Evolutionary conservation across 2,113 vertebrate species (phyloP).

Genomic region (Hiodon alosoides): DNA sequence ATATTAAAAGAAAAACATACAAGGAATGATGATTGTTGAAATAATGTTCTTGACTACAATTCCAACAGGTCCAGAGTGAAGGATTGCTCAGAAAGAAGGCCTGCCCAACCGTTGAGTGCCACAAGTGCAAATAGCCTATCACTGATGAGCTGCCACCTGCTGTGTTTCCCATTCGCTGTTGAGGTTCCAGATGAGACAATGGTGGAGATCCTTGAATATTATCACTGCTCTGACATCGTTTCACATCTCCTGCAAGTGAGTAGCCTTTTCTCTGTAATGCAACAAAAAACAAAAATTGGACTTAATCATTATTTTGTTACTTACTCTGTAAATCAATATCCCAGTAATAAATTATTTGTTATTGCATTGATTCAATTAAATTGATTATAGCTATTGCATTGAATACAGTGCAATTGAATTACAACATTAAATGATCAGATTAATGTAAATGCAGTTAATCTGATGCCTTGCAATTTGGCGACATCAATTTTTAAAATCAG

Average conservation of each 20-base stretch:
- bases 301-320: too few species aligned
- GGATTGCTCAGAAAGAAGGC: conserved; percentile 22
- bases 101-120: conserved; percentile 33
- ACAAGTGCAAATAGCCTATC: conserved; percentile 44
- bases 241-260: conserved; percentile 57
- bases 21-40: neutral
- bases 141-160: conserved; percentile 59
- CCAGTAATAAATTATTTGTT: too few species aligned
- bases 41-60: neutral
- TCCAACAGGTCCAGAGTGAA: conserved; percentile 39
- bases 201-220: conserved; percentile 47
- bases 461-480: too few species aligned
- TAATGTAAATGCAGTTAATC: too few species aligned
- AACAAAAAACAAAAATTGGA: neutral
- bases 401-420: too few species aligned
- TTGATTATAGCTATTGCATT: too few species aligned
- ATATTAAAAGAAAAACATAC: neutral
- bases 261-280: conserved; percentile 7
- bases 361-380: too few species aligned
- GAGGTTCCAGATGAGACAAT: conserved; percentile 49
- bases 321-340: too few species aligned
- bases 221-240: conserved; percentile 53
- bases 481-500: too few species aligned
- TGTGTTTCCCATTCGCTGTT: conserved; percentile 65
- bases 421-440: too few species aligned